Base-by-base conservation (phyloP, 2,797 vertebrate species). In the Chelon labrosus region DNA sequence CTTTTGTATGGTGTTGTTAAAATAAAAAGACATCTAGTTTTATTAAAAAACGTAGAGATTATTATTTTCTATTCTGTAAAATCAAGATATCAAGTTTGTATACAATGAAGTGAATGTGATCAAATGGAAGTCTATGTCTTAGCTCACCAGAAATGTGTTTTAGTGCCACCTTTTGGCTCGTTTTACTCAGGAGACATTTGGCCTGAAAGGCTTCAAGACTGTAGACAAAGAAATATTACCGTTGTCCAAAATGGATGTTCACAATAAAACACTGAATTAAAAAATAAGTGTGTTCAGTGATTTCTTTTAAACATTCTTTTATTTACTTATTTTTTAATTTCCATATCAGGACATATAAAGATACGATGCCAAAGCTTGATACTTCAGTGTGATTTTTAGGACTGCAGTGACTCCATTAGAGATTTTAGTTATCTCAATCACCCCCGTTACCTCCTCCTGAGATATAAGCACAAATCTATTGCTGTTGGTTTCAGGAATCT, bases 141-240 rank as follows among this genome's bases (percentile, higher is more conserved):
- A 41, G 16, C 37, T 59, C 11, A 16, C 42, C 39, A 65, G 14
- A 67, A 57, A 60, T 69, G 17, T 41, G 25, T 50, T 64, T 65
- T 71, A 56, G 77, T 63, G 55, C 57, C 73, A 76, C 65, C 63
- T 73, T 46, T 54, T 73, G 54, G 61, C 20, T 52, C 53, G 17
- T 65, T 64, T 12, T 59, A 37, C 37, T 73, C 47, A 67, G 42
- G 61, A 74, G 60, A 73, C 38, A 46, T 65, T 51, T 44, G 14
- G 14, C 46, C 55, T 55, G 22, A 13, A 22, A 63, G 27, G 53
- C 9, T 53, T 35, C 7, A 53, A 72, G 44, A 66, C 50, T 67
- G 10, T 20, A 69, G 20, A 66, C 44, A 27, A 8, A 58, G 6
- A 46, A 53, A 46, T 11, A 25, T 10, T 27, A 20, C 5, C 50